Percentiles rank a stretch among this genome's conserved stretches.
Evolutionary conservation across 2,113 vertebrate genomes (phyloP).

Genomic region (Calidris pugnax): DNA sequence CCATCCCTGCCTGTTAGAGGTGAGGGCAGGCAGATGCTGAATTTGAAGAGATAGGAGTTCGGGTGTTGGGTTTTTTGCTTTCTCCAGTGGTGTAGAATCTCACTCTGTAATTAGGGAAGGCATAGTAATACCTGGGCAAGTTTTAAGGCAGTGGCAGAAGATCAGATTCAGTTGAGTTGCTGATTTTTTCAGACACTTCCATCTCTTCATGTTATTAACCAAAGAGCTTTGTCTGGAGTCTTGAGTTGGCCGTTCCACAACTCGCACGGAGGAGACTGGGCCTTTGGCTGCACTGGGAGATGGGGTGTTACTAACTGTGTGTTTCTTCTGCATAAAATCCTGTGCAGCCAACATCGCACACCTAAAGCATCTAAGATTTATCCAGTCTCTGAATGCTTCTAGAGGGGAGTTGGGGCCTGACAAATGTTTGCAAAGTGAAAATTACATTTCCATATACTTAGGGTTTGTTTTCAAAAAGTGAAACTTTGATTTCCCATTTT

Average conservation of each 20-base stretch:
- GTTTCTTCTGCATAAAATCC: background rate
- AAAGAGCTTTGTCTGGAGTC: background rate
- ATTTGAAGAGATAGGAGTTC: background rate
- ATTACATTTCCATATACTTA: background rate
- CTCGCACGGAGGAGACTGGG: rapidly evolving
- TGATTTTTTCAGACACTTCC: rapidly evolving
- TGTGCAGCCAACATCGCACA: rapidly evolving
- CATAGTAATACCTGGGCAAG: background rate
- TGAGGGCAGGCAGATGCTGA: background rate
- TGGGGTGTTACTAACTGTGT: rapidly evolving
- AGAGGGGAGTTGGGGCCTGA: background rate
- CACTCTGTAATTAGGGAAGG: background rate
- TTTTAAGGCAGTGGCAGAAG: background rate
- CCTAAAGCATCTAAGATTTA: background rate
- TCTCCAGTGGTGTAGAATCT: background rate
- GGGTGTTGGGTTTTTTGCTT: rapidly evolving
- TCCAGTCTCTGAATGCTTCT: background rate
- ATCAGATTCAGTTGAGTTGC: background rate
- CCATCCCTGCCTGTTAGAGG: background rate
- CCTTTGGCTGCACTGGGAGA: background rate
- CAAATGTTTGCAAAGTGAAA: background rate
- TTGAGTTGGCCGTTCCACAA: background rate
- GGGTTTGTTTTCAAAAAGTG: background rate
- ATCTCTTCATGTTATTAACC: background rate
- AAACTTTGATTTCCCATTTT: background rate